Evolutionary conservation across 2,113 vertebrate genomes (phyloP).

Genomic region (Pyrgilauda ruficollis): DNA sequence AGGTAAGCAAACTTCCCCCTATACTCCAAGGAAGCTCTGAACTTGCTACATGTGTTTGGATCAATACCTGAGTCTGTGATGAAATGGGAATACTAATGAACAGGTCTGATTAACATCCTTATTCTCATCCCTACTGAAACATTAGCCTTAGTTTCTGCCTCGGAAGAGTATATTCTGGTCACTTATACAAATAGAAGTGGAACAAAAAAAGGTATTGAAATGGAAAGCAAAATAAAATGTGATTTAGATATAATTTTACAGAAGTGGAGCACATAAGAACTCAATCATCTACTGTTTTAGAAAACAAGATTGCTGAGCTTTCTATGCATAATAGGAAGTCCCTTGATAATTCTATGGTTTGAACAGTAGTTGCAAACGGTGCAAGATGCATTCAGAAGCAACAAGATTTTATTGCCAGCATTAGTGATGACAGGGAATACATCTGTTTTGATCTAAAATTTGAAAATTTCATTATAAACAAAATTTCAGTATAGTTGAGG

Average conservation of each 20-base stretch:
- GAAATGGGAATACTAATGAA: not conserved
- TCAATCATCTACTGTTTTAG: not conserved
- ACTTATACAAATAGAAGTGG: not conserved
- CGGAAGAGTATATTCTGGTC: not conserved
- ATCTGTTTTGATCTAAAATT: conserved; percentile 18
- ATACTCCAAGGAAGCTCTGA: not conserved
- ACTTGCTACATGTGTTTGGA: not conserved
- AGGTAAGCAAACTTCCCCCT: not conserved
- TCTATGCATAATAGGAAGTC: not conserved
- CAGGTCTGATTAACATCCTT: not conserved
- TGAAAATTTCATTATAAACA: not conserved
- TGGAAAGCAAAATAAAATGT: not conserved
- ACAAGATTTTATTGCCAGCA: not conserved
- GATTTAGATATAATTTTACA: not conserved
- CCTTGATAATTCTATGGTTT: not conserved
- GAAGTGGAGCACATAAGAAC: not conserved
- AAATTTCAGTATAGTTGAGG: not conserved
- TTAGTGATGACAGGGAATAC: not conserved
- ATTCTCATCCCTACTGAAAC: not conserved
- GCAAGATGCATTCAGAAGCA: conserved; percentile 30
- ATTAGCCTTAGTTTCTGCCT: not conserved
- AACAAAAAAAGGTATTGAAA: not conserved
- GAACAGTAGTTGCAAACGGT: not conserved
- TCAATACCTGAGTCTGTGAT: not conserved
- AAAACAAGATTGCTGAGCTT: conserved; percentile 7